Evolutionary conservation across 2,888 invertebrate genomes (phyloP).

Genomic region (Oxyteleia sp.): DNA sequence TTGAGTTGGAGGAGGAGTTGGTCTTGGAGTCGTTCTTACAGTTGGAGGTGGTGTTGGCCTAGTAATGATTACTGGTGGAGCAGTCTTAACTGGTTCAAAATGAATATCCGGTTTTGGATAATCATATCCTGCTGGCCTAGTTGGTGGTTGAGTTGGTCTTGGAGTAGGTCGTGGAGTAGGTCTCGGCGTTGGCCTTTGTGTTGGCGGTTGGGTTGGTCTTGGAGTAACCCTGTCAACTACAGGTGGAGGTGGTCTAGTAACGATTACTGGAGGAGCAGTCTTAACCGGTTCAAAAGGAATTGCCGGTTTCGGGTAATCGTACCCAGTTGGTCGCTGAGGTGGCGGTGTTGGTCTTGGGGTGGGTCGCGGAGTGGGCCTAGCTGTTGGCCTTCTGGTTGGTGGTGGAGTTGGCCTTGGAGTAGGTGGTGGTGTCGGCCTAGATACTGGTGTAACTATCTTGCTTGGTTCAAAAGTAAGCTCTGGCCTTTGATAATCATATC

Average conservation of each 20-base stretch:
- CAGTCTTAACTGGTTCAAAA: slow-evolving; percentile 40
- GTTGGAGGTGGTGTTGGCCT: slow-evolving; percentile 74
- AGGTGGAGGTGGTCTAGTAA: neutral
- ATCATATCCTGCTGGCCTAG: slow-evolving; percentile 31
- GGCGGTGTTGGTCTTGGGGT: slow-evolving; percentile 68
- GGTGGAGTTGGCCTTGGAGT: slow-evolving; percentile 45
- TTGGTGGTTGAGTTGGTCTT: slow-evolving; percentile 13
- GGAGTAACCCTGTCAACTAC: slow-evolving; percentile 27
- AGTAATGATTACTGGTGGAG: slow-evolving; percentile 37
- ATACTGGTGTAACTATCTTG: slow-evolving; percentile 25
- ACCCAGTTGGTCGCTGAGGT: slow-evolving; percentile 35
- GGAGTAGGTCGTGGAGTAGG: slow-evolving; percentile 22
- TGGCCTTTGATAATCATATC: slow-evolving; percentile 61
- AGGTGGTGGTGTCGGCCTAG: slow-evolving; percentile 77
- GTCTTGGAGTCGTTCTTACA: slow-evolving; percentile 26
- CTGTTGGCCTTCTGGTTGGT: slow-evolving; percentile 67
- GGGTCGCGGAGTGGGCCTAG: slow-evolving; percentile 59
- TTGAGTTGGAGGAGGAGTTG: slow-evolving; percentile 22
- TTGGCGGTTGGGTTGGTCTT: slow-evolving; percentile 16
- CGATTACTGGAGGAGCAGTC: slow-evolving; percentile 64
- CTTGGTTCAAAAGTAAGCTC: slow-evolving; percentile 25
- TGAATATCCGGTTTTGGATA: slow-evolving; percentile 38
- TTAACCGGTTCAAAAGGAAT: too few species aligned
- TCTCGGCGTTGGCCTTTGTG: slow-evolving; percentile 3
- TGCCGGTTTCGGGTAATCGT: too few species aligned